Percentiles rank a stretch among this genome's conserved stretches.
Conservation (phyloP, 2,888 invertebrate species). For the Panopea generosa region DNA sequence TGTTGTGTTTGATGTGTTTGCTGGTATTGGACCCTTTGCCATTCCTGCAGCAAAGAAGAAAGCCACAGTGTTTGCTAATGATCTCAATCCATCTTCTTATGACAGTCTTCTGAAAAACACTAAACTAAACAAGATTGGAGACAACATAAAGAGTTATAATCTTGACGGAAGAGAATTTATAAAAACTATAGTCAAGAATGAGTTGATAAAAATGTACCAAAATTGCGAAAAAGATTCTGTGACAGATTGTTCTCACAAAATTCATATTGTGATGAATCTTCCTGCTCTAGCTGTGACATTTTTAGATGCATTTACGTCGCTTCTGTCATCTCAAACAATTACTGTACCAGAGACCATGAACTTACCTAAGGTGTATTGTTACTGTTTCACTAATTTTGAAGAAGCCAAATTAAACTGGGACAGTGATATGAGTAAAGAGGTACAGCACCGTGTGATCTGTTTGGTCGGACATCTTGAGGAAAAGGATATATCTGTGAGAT, state of each 20-base stretch:
- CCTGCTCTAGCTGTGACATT: constrained; percentile 97
- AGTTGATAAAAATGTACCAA: constrained; percentile 68
- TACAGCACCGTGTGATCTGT: constrained; percentile 88
- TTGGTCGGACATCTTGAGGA: constrained; percentile 83
- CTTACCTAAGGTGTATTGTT: constrained; percentile 92
- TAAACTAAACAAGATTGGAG: constrained; percentile 89
- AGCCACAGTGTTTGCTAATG: constrained; percentile 94
- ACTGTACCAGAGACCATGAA: constrained; percentile 20
- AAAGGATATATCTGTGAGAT: constrained; percentile 86
- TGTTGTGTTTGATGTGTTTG: constrained; percentile 97
- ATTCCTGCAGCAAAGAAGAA: constrained; percentile 92
- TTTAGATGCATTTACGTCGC: constrained; percentile 90
- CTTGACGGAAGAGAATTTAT: constrained; percentile 97
- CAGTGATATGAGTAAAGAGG: constrained; percentile 87
- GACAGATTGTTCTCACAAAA: neutral
- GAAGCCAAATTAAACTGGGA: constrained; percentile 85
- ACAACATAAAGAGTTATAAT: constrained; percentile 88
- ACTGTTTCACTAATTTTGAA: constrained; percentile 91
- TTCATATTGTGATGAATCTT: constrained; percentile 95
- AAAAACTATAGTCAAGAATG: constrained; percentile 87
- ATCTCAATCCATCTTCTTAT: constrained; percentile 96
- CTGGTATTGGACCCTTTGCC: constrained; percentile 98
- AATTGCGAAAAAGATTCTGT: neutral
- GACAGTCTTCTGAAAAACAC: constrained; percentile 94
- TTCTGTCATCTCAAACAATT: constrained; percentile 83